These are phyloP conservation scores for Drosophila seguyi DNA, from an alignment of 1,140 invertebrate species.

Conservation along the genomic window DNA sequence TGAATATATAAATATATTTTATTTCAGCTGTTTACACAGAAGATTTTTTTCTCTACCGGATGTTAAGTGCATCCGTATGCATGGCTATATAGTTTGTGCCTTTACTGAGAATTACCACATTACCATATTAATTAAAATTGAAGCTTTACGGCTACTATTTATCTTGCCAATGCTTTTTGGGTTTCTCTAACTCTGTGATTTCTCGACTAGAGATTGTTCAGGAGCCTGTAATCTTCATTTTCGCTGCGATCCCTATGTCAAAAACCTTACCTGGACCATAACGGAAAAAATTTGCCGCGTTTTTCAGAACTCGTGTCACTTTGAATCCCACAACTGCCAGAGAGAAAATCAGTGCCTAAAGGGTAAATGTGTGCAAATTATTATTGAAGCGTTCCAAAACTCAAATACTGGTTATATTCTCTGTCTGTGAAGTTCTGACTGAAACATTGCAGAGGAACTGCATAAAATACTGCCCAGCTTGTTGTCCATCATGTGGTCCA, in stretches of 20 bases:
- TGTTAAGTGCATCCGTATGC: neutral
- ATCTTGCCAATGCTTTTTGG: neutral
- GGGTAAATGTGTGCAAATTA: neutral
- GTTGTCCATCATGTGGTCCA: neutral
- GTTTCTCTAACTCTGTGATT: no score
- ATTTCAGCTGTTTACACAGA: slow-evolving; percentile 10
- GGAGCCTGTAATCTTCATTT: slow-evolving; percentile 7
- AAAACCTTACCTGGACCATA: slow-evolving; percentile 11
- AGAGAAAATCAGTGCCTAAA: slow-evolving; percentile 12
- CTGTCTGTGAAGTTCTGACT: neutral
- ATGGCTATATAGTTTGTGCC: slow-evolving; percentile 1
- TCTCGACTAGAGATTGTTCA: neutral
- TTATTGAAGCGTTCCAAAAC: neutral
- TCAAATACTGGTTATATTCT: neutral
- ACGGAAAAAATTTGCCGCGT: slow-evolving; percentile 5
- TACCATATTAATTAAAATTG: slow-evolving; percentile 1
- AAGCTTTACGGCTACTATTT: neutral
- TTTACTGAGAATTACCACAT: neutral
- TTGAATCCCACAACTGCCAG: slow-evolving; percentile 16
- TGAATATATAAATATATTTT: neutral
- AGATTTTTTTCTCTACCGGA: neutral
- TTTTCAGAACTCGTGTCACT: slow-evolving; percentile 11
- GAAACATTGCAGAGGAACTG: neutral
- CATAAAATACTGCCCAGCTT: slow-evolving; percentile 3
- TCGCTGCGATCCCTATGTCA: slow-evolving; percentile 16